phyloP scores from a whole-genome alignment of 2,113 vertebrate species.

The Mustelus asterias region DNA sequence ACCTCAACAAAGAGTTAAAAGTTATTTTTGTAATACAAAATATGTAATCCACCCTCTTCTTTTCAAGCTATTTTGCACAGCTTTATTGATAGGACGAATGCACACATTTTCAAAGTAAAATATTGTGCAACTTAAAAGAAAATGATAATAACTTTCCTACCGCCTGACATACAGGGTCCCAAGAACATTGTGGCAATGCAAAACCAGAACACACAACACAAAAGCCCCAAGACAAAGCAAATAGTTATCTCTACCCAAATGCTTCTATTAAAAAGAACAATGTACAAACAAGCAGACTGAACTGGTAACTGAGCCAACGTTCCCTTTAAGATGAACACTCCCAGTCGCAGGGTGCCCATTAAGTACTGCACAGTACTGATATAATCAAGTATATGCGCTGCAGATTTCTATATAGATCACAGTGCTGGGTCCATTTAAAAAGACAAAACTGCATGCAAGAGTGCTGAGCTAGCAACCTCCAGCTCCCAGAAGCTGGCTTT shows the following conservation, averaged over 20 bases:
- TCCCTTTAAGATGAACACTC: neutral
- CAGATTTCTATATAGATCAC: neutral
- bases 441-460: neutral
- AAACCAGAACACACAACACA: neutral
- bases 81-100: neutral
- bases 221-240: neutral
- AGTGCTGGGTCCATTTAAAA: neutral
- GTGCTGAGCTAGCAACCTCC: neutral
- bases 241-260: neutral
- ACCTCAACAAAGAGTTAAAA: neutral
- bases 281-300: neutral
- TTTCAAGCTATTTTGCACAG: neutral
- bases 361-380: neutral
- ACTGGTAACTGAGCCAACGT: neutral
- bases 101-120: neutral
- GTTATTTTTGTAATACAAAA: neutral
- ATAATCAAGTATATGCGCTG: neutral
- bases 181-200: neutral
- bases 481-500: neutral
- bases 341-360: neutral
- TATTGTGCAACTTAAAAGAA: neutral
- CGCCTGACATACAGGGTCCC: neutral
- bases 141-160: neutral
- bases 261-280: neutral
- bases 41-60: neutral